Conservation (phyloP, 2,113 vertebrate genomes). For the Sphaerodactylus townsendi region DNA sequence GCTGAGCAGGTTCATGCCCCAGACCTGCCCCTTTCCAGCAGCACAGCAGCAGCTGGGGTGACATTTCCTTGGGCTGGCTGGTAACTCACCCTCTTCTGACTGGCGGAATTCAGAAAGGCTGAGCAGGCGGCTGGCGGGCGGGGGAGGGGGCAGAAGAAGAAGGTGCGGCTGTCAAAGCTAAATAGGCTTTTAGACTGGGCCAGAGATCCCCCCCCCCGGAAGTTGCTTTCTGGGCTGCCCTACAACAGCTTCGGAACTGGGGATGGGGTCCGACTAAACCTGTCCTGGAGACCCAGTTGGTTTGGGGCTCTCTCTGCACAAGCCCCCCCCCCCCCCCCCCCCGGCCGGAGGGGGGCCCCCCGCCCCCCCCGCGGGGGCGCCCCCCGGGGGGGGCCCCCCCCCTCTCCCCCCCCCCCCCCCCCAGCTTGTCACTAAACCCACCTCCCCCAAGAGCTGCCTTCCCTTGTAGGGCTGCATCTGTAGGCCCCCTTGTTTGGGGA, state of each 20-base stretch:
- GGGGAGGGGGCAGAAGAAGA: too few species aligned
- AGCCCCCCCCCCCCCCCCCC: too few species aligned
- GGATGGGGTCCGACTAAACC: too few species aligned
- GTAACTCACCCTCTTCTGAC: not conserved
- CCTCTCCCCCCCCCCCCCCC: too few species aligned
- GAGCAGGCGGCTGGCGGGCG: too few species aligned
- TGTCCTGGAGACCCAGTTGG: too few species aligned
- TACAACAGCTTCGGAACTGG: not conserved
- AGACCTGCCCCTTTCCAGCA: not conserved
- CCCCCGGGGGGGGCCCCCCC: not conserved
- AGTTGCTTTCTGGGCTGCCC: not conserved
- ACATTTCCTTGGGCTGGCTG: not conserved
- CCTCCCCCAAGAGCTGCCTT: not conserved
- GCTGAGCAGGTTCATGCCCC: not conserved
- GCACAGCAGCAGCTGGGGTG: not conserved
- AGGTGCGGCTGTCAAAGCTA: too few species aligned
- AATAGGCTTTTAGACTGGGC: not conserved
- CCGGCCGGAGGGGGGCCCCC: too few species aligned
- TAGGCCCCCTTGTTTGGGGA: not conserved
- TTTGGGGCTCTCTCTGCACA: too few species aligned
- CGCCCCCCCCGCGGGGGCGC: too few species aligned
- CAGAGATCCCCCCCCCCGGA: too few species aligned
- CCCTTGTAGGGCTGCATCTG: not conserved
- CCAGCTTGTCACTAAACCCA: not conserved
- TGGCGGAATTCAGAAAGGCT: not conserved